Evolutionary conservation across 2,113 vertebrate species (phyloP).

Genomic region (Urocolius indicus): DNA sequence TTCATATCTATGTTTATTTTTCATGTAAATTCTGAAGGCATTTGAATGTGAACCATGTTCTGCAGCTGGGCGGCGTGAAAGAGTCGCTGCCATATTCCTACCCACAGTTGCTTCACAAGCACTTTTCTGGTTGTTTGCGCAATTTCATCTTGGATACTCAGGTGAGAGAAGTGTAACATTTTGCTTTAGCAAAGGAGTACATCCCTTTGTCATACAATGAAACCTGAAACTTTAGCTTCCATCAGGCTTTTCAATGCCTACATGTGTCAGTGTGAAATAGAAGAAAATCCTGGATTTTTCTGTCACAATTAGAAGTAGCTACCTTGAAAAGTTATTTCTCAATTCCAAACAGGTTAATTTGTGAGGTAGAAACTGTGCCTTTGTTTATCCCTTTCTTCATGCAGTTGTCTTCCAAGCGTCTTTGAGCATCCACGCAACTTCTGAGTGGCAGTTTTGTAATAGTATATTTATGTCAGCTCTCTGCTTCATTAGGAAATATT

Average conservation of each 20-base stretch:
- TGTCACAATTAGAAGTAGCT: background rate
- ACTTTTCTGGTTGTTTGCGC: slow-evolving; percentile 88
- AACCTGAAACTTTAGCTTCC: background rate
- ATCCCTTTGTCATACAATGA: background rate
- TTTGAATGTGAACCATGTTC: slow-evolving; percentile 84
- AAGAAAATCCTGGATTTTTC: background rate
- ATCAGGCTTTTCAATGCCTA: background rate
- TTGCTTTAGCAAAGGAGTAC: background rate
- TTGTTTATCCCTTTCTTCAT: background rate
- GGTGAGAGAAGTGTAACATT: slow-evolving; percentile 67
- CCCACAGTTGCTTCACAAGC: slow-evolving; percentile 84
- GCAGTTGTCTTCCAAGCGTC: background rate
- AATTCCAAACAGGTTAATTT: background rate
- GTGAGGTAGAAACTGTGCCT: background rate
- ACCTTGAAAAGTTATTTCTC: background rate
- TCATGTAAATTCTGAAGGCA: slow-evolving; percentile 71
- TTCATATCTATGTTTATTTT: background rate
- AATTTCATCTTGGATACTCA: slow-evolving; percentile 89
- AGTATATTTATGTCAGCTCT: background rate
- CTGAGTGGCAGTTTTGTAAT: background rate
- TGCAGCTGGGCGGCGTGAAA: slow-evolving; percentile 89
- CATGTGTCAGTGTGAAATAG: background rate
- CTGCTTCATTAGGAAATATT: slow-evolving; percentile 16
- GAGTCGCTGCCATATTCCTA: slow-evolving; percentile 85
- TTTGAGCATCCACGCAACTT: background rate